Percentiles rank a stretch among this genome's conserved stretches.
Evolutionary conservation across 2,888 invertebrate genomes (phyloP).

Genomic region (Ypsolopha scabrella): DNA sequence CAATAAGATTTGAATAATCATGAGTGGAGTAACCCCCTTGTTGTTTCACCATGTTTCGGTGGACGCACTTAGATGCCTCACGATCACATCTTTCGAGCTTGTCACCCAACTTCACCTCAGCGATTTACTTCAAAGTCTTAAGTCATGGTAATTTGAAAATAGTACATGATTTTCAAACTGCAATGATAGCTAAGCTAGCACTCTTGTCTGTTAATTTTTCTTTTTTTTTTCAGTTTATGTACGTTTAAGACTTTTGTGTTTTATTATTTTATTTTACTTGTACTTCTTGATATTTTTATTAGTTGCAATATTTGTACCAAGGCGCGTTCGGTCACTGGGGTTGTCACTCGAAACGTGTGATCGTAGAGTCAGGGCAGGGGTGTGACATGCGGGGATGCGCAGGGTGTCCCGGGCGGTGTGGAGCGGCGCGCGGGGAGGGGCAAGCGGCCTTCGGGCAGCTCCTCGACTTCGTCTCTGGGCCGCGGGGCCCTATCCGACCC

Average conservation of each 20-base stretch:
- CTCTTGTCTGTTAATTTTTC: no score
- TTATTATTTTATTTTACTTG: no score
- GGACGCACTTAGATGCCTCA: constrained; percentile 34
- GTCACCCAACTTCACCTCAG: constrained; percentile 5
- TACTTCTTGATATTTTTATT: no score
- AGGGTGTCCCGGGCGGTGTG: constrained; percentile 28
- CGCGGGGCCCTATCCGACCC: constrained; percentile 58
- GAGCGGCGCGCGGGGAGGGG: constrained; percentile 41
- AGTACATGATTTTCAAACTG: no score
- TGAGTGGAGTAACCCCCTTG: no score
- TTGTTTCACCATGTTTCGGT: constrained; percentile 1
- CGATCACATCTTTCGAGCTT: constrained; percentile 58
- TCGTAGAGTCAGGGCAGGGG: constrained; percentile 16
- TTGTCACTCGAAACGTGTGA: constrained; percentile 17
- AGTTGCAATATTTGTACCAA: no score
- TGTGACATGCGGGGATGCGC: constrained; percentile 19
- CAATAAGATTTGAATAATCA: no score
- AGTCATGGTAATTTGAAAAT: no score
- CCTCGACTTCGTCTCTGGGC: constrained; percentile 33
- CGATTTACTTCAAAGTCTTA: no score
- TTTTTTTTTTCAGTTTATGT: no score
- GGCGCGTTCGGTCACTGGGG: not conserved
- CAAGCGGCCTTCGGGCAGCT: constrained; percentile 25
- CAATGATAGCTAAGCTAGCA: no score
- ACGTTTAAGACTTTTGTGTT: no score